Percentiles rank a stretch among this genome's conserved stretches.
phyloP scores from a whole-genome alignment of 1,140 invertebrate genomes.

The Pseudomyrmex concolor region DNA sequence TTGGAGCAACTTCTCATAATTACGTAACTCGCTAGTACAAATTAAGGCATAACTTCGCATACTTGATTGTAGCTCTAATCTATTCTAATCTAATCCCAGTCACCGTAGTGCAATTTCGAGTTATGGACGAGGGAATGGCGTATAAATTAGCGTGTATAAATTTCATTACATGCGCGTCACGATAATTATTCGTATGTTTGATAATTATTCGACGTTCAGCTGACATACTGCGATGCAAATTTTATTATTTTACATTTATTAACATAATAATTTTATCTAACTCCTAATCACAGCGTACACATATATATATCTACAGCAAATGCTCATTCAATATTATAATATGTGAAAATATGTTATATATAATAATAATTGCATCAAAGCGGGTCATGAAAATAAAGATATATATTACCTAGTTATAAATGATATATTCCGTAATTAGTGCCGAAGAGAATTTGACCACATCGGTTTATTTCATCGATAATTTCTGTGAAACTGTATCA shows the following conservation, averaged over 20 bases:
- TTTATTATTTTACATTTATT: not conserved
- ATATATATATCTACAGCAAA: not conserved
- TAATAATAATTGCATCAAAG: not conserved
- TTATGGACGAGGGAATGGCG: slow-evolving; percentile 32
- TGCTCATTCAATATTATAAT: too few relatives aligned
- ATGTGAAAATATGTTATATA: not conserved
- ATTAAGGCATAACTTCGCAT: slow-evolving; percentile 52
- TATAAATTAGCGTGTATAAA: slow-evolving; percentile 49
- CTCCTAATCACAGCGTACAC: not conserved
- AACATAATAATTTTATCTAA: not conserved
- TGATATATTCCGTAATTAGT: not conserved
- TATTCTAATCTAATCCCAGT: slow-evolving; percentile 59
- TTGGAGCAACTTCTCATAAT: slow-evolving; percentile 51
- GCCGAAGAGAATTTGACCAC: not conserved
- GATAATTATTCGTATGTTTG: slow-evolving; percentile 19
- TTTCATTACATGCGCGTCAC: slow-evolving; percentile 34
- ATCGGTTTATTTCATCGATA: not conserved
- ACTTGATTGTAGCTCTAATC: slow-evolving; percentile 57
- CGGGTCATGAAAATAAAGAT: not conserved
- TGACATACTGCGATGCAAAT: slow-evolving; percentile 24
- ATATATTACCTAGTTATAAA: not conserved
- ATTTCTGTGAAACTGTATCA: not conserved
- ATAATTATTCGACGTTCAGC: slow-evolving; percentile 40
- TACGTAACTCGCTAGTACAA: slow-evolving; percentile 39
- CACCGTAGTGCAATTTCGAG: slow-evolving; percentile 42